Percentiles rank a stretch among this genome's conserved stretches.
phyloP scores from a whole-genome alignment of 2,113 vertebrate species.

The Paraplagusia blochii region DNA sequence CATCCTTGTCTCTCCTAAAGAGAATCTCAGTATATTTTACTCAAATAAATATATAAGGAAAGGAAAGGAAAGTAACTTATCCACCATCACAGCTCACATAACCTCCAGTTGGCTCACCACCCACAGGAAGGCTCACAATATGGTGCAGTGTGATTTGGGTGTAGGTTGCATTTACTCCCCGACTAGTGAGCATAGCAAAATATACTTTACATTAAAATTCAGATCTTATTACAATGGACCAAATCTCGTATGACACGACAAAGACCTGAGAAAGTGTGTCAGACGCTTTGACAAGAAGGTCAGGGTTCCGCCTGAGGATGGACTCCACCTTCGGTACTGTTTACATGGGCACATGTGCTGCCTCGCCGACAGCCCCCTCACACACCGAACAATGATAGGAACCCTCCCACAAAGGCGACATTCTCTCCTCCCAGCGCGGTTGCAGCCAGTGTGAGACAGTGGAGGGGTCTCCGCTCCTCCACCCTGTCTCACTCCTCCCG shows the following conservation, averaged over 20 bases:
- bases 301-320: conserved; percentile 17
- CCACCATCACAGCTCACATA: no score
- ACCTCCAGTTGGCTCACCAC: no score
- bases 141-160: no score
- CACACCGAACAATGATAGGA: conserved; percentile 34
- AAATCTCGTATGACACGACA: neutral
- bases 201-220: no score
- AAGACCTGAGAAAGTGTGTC: neutral
- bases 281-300: neutral
- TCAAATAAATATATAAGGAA: no score
- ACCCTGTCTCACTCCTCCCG: conserved; percentile 49
- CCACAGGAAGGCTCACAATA: no score
- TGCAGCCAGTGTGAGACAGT: conserved; percentile 40
- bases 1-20: no score
- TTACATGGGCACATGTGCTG: conserved; percentile 69
- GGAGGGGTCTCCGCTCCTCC: conserved; percentile 37
- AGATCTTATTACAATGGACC: no score
- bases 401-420: conserved; percentile 56
- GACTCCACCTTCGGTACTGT: conserved; percentile 67
- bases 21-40: no score
- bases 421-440: conserved; percentile 57
- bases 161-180: no score
- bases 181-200: no score
- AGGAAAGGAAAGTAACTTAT: no score
- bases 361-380: conserved; percentile 59